Base-by-base conservation (phyloP, 1,140 invertebrate genomes). In the Elymnias hypermnestra region DNA sequence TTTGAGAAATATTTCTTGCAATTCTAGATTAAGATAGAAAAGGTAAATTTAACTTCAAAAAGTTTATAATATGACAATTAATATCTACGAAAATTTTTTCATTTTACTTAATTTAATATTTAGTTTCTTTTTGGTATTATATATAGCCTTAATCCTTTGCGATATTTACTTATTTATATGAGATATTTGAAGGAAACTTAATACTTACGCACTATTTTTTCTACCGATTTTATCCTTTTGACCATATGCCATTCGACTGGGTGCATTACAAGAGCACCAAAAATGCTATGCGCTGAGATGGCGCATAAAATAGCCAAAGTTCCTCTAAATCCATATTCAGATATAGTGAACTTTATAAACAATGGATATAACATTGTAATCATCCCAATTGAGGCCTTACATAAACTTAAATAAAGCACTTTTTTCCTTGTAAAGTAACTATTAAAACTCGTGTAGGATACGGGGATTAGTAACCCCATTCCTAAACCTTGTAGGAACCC, bases 191-290 rank as follows among this genome's bases (percentile, higher is more conserved):
- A n/a, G n/a, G n/a, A 25, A 26, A 22, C 22, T 33, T 26, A 5
- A 13, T 51, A 83, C 78, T 83, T 62, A 85, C 82, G 62, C 12
- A 84, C 66, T 60, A 84, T 83, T 54, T 75, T 69, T 42, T 84
- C 81, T 19, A 72, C 76, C 1, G 71, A 57, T 21, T 84, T 84
- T 18, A 50, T 37, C 26, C 67, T 57, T 39, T 87, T 87, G 8
- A 88, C 88, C 79, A 90, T 87, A 63, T 94, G 90, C 90, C 91
- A 91, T 55, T 91, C 88, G 1, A 94, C 89, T 0, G 93, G 93
- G 58, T 92, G 92, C 63, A 94, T 86, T 0, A 92, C 76, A 4
- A 90, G 58, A 26, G 90, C 88, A 0, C 90, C 92, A 21, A 90
- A 74, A 9, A 93, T 70, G 1, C 89, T 88, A 53, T 94, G 88